Conservation (phyloP, 2,797 vertebrate species). For the Aulostomus chinensis region DNA sequence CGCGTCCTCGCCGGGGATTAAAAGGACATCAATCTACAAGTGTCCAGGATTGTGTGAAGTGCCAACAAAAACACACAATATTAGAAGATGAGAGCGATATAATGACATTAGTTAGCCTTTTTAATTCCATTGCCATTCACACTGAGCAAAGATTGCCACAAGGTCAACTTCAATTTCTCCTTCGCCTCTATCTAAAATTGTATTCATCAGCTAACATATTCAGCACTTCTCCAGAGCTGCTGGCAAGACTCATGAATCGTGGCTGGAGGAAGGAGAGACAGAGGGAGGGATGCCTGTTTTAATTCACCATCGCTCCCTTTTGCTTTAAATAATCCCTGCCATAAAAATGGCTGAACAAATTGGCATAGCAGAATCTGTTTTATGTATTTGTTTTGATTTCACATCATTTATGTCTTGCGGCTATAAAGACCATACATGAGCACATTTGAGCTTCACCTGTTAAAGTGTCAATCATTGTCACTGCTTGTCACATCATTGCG, state of each 20-base stretch:
- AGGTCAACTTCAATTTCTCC: constrained; percentile 65
- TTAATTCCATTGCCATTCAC: constrained; percentile 48
- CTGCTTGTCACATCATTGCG: constrained; percentile 64
- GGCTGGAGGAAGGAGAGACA: background rate
- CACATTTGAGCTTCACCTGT: constrained; percentile 53
- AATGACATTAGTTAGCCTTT: constrained; percentile 48
- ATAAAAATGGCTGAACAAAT: constrained; percentile 2
- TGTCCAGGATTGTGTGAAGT: too few species aligned
- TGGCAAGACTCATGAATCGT: constrained; percentile 21
- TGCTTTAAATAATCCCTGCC: constrained; percentile 4
- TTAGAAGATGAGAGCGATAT: constrained; percentile 39
- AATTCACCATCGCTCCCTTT: constrained; percentile 6
- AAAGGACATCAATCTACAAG: too few species aligned
- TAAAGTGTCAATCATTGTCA: constrained; percentile 70
- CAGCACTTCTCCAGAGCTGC: constrained; percentile 35
- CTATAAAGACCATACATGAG: too few species aligned
- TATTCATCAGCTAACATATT: constrained; percentile 39
- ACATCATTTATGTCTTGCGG: too few species aligned
- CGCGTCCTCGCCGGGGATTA: too few species aligned
- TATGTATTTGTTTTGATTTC: too few species aligned
- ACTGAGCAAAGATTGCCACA: constrained; percentile 35
- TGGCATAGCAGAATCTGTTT: background rate
- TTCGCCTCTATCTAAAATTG: constrained; percentile 58
- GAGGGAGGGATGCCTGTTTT: background rate
- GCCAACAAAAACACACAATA: constrained; percentile 27